Evolutionary conservation across 2,797 vertebrate species (phyloP).

Genomic region (Varecia variegata): DNA sequence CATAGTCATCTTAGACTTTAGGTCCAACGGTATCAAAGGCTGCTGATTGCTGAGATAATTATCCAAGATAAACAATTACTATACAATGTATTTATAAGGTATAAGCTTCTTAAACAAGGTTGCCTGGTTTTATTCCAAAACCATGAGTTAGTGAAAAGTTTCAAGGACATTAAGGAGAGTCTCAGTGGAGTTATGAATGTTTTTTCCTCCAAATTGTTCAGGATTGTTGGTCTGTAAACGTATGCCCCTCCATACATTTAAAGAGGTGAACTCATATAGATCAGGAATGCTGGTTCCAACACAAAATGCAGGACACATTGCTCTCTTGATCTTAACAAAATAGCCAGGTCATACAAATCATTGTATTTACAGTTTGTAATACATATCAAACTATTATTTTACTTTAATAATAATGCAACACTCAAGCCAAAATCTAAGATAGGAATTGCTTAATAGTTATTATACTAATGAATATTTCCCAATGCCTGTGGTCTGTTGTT

Average conservation of each 20-base stretch:
- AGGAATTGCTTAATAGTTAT: constrained; percentile 57
- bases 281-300: neutral
- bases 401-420: neutral
- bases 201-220: neutral
- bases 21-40: neutral
- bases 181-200: neutral
- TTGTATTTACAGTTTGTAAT: too few species aligned
- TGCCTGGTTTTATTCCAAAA: constrained; percentile 12
- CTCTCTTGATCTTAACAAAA: neutral
- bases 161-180: neutral
- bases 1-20: constrained; percentile 16
- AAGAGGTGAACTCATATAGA: neutral
- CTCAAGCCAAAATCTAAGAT: neutral
- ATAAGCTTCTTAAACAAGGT: constrained; percentile 4
- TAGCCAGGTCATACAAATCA: neutral
- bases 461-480: constrained; percentile 49
- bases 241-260: neutral
- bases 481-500: constrained; percentile 48
- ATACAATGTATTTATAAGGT: neutral
- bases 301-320: neutral
- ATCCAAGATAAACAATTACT: constrained; percentile 19
- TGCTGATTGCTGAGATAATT: constrained; percentile 12
- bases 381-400: neutral
- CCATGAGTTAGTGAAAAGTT: constrained; percentile 24
- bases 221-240: neutral